These are phyloP conservation scores for Chydorus sphaericus DNA, from an alignment of 2,888 invertebrate species.

Conservation along the genomic window DNA sequence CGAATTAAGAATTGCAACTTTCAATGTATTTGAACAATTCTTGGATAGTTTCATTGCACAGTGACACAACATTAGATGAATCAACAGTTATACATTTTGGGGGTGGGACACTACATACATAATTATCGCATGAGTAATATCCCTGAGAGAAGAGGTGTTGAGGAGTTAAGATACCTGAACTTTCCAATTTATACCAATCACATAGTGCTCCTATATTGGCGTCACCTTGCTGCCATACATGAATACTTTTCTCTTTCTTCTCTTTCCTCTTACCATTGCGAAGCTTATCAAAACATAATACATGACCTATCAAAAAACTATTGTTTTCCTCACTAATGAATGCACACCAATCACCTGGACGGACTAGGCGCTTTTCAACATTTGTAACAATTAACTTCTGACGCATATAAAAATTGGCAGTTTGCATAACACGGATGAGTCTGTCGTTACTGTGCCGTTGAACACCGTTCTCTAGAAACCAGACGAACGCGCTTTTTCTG, in stretches of 20 bases:
- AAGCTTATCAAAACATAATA: neutral
- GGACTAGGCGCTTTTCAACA: neutral
- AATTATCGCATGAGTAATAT: neutral
- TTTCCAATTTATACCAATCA: conserved; percentile 1
- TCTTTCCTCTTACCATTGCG: neutral
- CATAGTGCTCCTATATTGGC: conserved; percentile 1
- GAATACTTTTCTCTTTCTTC: neutral
- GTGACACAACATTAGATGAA: neutral
- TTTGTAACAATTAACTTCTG: neutral
- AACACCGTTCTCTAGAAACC: neutral
- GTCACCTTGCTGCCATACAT: neutral
- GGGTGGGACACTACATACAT: neutral
- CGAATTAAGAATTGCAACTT: neutral
- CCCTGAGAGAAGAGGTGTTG: neutral
- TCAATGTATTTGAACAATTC: neutral
- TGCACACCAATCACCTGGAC: neutral
- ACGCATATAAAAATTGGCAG: neutral
- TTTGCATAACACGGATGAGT: neutral
- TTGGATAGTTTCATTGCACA: neutral
- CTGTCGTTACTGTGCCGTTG: conserved; percentile 4
- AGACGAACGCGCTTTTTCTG: conserved; percentile 1
- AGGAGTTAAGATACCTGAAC: neutral
- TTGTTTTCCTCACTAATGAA: neutral
- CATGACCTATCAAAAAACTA: neutral
- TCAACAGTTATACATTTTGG: neutral